Evolutionary conservation across 2,797 vertebrate species (phyloP), one percentile per base, ranked within the genome.

Genomic region (Arrhamphus sclerolepis): DNA sequence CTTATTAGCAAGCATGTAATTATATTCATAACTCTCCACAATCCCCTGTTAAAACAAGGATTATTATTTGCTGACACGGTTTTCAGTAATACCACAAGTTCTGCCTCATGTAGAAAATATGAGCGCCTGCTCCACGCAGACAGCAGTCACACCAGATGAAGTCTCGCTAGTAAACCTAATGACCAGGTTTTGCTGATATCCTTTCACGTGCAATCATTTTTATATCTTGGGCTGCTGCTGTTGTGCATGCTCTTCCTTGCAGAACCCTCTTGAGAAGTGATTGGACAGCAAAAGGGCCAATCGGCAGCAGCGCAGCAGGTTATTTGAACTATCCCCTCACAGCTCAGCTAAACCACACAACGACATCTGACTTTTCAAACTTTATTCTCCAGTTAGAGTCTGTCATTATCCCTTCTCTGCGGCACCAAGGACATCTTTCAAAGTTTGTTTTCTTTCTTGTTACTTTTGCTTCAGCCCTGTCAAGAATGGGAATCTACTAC

Each of bases 321-420:
- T 90, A 90, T 89, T 89, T 88, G 90, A 89, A 89, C 89, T 91
- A 85, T 85, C 78, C 79, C 80, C 77, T 60, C 82, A 59, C 60
- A 71, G 78, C 83, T 70, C 77, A 34, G 68, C 72, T 77, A 72
- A 75, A 84, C 50, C 86, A 84, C 80, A 83, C 78, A 77, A 79
- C 83, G 82, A 87, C 80, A 63, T 75, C 80, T 56, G 66, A 85
- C 81, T 87, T 89, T 81, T 76, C 80, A 78, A 83, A 83, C 83
- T 78, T 77, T 70, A 63, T 82, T 82, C 72, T 44, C 67, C 75
- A 39, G 73, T n/a, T n/a, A n/a, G n/a, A n/a, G n/a, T n/a, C n/a
- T n/a, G n/a, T 70, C 68, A 58, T 66, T 62, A n/a, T 76, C 68
- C 42, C 65, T 44, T 41, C 46, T 1, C 1, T 20, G 38, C 64